phyloP scores from a whole-genome alignment of 2,797 vertebrate species.

The Danio tinwini region DNA sequence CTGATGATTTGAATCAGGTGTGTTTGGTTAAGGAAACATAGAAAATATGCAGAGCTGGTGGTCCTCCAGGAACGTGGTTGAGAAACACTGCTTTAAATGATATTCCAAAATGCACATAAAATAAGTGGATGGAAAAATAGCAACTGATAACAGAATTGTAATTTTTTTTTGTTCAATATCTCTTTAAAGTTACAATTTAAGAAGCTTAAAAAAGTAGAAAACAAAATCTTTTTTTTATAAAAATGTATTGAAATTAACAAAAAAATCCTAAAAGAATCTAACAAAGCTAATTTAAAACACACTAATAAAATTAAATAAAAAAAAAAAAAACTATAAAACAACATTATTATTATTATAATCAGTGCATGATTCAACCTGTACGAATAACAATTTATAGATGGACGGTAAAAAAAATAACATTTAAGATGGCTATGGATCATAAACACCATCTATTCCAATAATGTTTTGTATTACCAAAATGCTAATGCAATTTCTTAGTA shows the following conservation, averaged over 20 bases:
- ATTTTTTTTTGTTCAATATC: slow-evolving; percentile 13
- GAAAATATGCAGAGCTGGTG: no score
- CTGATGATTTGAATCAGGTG: no score
- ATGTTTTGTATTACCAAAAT: background rate
- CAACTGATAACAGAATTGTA: background rate
- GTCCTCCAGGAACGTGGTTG: no score
- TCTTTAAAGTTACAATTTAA: background rate
- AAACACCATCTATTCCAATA: background rate
- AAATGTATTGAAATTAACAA: no score
- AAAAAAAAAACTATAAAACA: background rate
- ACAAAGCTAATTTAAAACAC: background rate
- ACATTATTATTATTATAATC: background rate
- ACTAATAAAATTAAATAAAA: background rate
- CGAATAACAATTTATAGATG: background rate
- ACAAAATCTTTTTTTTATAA: no score
- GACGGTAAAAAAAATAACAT: background rate
- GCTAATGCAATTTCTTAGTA: background rate
- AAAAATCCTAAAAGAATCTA: no score
- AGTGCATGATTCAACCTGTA: background rate
- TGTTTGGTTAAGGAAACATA: no score
- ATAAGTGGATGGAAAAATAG: no score
- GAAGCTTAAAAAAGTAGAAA: background rate
- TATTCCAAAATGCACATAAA: no score
- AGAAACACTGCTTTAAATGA: no score
- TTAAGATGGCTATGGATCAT: background rate